Base-by-base conservation (phyloP, 2,113 vertebrate species). In the Pachyramphus minor region DNA sequence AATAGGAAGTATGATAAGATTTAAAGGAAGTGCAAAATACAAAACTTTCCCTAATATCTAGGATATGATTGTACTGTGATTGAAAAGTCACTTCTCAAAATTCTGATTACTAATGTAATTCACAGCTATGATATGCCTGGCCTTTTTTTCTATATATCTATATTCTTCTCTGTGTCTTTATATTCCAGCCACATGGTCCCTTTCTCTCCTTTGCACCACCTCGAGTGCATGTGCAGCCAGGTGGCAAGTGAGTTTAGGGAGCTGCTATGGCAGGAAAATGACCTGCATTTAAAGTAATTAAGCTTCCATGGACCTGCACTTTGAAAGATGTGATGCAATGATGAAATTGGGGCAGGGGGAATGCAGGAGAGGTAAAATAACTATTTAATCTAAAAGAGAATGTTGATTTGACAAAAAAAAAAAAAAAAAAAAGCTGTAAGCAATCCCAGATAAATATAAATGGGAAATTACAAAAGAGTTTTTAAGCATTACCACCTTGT, bases 351-450 rank as follows among this genome's bases (percentile, higher is more conserved):
- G 25, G 11, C 4, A 14, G 58, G 28, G 55, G 37, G 41, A 84
- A 84, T 23, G 67, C 8, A 17, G 39, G 35, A 94, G 60, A 94
- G 41, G 52, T 63, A 84, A 68, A 94, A 94, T 9, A 81, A 60
- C 52, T 89, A 69, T 72, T 89, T 87, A 91, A 93, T 90, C 69
- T 87, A 69, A 79, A 90, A 68, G 31, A 87, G n/a, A 91, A 84
- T 37, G 24, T 82, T 74, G 73, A 81, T 68, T 47, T 58, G 53
- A 91, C 24, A 28, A 80, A 85, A 84, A 64, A 44, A 64, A n/a
- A 42, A 74, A 82, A 87, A 91, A 63, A 82, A 82, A 92, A 72
- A 12, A 82, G 27, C 47, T 79, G 60, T 60, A 82, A 91, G 69
- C 73, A 86, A 72, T 62, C 45, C 77, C 1, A 20, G 45, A 82